phyloP scores from a whole-genome alignment of 2,888 invertebrate species.

The Leptothorax acervorum region DNA sequence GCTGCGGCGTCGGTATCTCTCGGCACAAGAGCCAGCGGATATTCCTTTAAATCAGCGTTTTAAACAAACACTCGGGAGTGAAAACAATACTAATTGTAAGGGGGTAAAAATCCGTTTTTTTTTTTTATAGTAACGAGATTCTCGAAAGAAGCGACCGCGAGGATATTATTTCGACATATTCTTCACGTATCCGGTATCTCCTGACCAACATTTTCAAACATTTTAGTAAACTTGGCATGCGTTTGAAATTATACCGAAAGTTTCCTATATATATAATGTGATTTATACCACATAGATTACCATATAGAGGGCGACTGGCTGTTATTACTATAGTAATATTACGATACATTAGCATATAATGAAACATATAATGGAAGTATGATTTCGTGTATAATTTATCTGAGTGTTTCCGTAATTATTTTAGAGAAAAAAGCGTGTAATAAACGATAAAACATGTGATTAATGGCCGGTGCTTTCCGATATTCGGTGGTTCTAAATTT shows the following conservation, averaged over 20 bases:
- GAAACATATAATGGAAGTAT: constrained; percentile 8
- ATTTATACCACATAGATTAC: not conserved
- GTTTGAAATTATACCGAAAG: constrained; percentile 9
- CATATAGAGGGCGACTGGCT: constrained; percentile 4
- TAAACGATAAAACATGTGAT: constrained; percentile 3
- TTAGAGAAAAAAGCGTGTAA: not conserved
- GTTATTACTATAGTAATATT: constrained; percentile 8
- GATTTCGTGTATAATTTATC: not conserved
- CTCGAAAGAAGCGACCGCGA: not conserved
- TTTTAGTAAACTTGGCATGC: not conserved
- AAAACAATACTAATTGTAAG: not conserved
- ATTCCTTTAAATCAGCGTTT: not conserved
- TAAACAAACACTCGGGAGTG: not conserved
- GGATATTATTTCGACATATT: not conserved
- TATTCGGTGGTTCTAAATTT: constrained; percentile 18
- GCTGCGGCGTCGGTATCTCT: not conserved
- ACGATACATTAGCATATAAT: not conserved
- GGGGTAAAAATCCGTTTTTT: not conserved
- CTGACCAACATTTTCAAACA: not conserved
- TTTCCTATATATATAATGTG: constrained; percentile 10
- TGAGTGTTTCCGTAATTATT: not conserved
- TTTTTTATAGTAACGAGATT: not conserved
- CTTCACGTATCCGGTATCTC: not conserved
- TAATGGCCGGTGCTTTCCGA: not conserved
- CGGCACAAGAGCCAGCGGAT: not conserved